Conservation (phyloP, 2,888 invertebrate genomes). For the Anodontia alba region DNA sequence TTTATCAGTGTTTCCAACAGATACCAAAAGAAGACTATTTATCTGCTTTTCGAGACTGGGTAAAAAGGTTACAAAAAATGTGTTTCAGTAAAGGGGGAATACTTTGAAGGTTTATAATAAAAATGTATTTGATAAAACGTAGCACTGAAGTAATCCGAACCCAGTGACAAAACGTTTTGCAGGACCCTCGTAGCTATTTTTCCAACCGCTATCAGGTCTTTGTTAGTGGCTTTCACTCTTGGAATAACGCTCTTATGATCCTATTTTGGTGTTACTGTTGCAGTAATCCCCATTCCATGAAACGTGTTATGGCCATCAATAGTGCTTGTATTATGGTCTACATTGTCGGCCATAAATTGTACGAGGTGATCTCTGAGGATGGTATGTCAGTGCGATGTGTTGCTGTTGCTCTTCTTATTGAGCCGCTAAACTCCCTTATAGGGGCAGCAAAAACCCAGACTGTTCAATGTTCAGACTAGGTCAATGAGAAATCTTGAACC, state of each 20-base stretch:
- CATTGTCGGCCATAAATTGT: constrained; percentile 28
- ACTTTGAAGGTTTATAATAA: no score
- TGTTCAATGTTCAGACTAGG: constrained; percentile 44
- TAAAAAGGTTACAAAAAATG: no score
- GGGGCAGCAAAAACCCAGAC: constrained; percentile 59
- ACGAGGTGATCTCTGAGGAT: constrained; percentile 19
- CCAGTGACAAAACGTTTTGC: no score
- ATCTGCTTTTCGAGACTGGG: no score
- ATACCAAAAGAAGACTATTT: no score
- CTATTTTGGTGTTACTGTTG: constrained; percentile 10
- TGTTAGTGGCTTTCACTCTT: constrained; percentile 3
- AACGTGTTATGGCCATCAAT: constrained; percentile 29
- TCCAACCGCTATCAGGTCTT: constrained; percentile 23
- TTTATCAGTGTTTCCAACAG: no score
- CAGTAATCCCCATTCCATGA: constrained; percentile 12
- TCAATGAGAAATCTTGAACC: constrained; percentile 67
- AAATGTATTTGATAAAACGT: no score
- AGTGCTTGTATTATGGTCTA: constrained; percentile 27
- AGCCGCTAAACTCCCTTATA: constrained; percentile 40
- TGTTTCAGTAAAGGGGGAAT: no score
- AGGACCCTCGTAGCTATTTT: no score
- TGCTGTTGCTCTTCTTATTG: constrained; percentile 27
- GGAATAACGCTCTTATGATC: constrained; percentile 2
- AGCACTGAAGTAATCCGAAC: no score
- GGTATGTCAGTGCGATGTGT: constrained; percentile 2